A percentile compares a stretch with the other conserved stretches of the same genome.
Conservation (phyloP, 2,113 vertebrate species). For the Gobiocypris rarus region DNA sequence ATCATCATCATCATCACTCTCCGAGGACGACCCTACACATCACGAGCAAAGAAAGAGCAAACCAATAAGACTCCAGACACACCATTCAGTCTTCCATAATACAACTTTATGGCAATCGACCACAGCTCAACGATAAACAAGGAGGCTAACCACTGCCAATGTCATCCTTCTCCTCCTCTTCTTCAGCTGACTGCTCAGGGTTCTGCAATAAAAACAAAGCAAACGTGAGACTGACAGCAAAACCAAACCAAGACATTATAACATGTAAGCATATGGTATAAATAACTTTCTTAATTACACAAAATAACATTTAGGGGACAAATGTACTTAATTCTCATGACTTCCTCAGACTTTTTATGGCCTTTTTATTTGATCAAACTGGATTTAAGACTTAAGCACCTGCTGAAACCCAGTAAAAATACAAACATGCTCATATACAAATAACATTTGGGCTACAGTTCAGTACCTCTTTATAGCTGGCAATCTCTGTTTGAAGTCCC, state of each 20-base stretch:
- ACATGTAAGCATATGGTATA: too few relatives aligned
- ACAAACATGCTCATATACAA: background rate
- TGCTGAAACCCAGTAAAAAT: background rate
- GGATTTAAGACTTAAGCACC: background rate
- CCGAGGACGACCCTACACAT: constrained; percentile 71
- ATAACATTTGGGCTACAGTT: background rate
- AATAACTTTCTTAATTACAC: background rate
- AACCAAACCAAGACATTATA: too few relatives aligned
- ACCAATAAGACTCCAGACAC: background rate
- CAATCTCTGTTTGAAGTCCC: constrained; percentile 85
- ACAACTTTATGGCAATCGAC: background rate
- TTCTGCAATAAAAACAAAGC: constrained; percentile 73
- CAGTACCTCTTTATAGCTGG: constrained; percentile 84
- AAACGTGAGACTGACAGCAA: background rate
- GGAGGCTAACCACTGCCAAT: constrained; percentile 79
- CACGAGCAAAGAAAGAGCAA: background rate
- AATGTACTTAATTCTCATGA: background rate
- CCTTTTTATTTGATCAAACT: background rate
- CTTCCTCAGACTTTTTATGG: too few relatives aligned
- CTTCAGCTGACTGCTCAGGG: constrained; percentile 87
- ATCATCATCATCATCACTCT: constrained; percentile 64
- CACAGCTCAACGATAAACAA: background rate
- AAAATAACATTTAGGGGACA: background rate
- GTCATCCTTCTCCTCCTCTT: constrained; percentile 86
- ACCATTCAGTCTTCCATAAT: background rate